phyloP scores from a whole-genome alignment of 1,140 invertebrate species.

The Spodoptera frugiperda region DNA sequence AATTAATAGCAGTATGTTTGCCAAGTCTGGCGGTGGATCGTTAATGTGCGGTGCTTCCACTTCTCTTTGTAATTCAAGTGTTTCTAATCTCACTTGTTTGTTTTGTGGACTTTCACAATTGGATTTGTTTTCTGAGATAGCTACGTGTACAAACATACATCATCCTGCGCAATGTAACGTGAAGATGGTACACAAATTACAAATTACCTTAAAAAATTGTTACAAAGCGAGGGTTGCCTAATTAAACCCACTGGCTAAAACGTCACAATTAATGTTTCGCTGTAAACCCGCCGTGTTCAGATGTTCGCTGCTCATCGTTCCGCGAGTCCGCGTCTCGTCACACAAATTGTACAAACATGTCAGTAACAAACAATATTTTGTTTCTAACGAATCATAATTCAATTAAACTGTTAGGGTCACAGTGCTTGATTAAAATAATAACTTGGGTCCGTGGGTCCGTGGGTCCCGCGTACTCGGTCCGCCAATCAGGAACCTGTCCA shows the following conservation, averaged over 20 bases:
- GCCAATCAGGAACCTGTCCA: conserved; percentile 23
- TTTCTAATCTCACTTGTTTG: conserved; percentile 31
- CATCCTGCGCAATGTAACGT: too few relatives aligned
- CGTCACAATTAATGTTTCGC: too few relatives aligned
- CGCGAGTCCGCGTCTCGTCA: background rate
- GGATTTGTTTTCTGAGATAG: background rate
- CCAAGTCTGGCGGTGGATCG: background rate
- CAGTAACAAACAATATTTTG: conserved; percentile 28
- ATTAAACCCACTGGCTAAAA: too few relatives aligned
- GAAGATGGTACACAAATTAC: too few relatives aligned
- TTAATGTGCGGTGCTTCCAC: conserved; percentile 7
- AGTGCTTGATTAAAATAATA: conserved; percentile 23
- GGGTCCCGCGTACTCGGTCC: background rate
- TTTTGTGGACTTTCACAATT: background rate
- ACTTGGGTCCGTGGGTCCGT: conserved; percentile 9
- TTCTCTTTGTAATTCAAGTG: conserved; percentile 18
- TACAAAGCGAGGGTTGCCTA: too few relatives aligned
- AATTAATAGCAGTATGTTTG: conserved; percentile 36
- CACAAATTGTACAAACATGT: conserved; percentile 3
- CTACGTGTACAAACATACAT: too few relatives aligned
- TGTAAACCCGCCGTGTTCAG: background rate
- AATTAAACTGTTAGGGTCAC: conserved; percentile 6
- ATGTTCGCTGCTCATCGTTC: background rate
- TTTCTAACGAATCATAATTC: conserved; percentile 25
- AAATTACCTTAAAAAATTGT: too few relatives aligned